Evolutionary conservation across 2,113 vertebrate genomes (phyloP).

Genomic region (Corvus cornix): DNA sequence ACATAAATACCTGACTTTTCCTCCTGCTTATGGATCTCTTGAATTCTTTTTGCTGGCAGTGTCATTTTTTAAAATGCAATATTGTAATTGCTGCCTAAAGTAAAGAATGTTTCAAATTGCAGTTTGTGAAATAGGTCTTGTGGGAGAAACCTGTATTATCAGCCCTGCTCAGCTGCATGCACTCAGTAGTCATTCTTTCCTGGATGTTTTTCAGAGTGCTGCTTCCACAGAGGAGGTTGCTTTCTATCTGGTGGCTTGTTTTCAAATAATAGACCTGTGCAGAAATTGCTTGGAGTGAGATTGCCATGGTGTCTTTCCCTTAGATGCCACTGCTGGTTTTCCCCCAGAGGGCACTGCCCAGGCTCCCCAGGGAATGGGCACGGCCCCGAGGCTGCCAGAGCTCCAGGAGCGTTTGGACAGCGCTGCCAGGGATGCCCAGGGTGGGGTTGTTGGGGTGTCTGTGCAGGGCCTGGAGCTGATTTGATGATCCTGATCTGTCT

Average conservation of each 20-base stretch:
- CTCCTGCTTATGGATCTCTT: neutral
- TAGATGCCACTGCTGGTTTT: neutral
- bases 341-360: neutral
- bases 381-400: neutral
- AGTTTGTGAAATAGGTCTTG: neutral
- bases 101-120: neutral
- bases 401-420: neutral
- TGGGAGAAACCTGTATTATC: neutral
- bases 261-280: neutral
- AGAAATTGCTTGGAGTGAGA: neutral
- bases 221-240: neutral
- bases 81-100: neutral
- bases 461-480: rapidly evolving
- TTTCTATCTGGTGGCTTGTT: neutral
- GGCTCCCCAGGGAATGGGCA: neutral
- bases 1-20: neutral
- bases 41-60: neutral
- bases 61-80: neutral
- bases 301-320: neutral
- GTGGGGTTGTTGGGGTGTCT: neutral
- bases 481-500: neutral
- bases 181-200: neutral
- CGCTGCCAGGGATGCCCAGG: neutral
- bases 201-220: neutral
- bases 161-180: neutral